phyloP scores from a whole-genome alignment of 2,888 invertebrate species.

The Cheilosia vernalis region DNA sequence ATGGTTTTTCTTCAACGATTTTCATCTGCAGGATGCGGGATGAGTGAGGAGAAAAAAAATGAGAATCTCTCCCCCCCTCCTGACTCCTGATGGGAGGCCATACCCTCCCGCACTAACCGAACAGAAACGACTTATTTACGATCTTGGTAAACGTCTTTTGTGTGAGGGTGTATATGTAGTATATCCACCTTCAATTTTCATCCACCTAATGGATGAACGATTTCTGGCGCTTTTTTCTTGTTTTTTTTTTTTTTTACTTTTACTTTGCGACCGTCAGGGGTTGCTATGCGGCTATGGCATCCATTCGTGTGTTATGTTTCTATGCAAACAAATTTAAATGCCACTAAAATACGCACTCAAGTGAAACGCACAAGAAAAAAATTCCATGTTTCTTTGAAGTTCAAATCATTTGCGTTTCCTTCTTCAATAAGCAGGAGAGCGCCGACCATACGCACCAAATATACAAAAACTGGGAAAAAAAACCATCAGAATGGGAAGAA shows the following conservation, averaged over 20 bases:
- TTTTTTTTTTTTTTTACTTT: neutral
- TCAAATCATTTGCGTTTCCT: constrained; percentile 63
- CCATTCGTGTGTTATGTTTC: constrained; percentile 66
- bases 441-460: constrained; percentile 35
- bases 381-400: constrained; percentile 62
- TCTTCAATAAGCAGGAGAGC: constrained; percentile 66
- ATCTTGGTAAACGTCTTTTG: constrained; percentile 71
- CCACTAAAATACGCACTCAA: constrained; percentile 74
- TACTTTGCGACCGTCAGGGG: constrained; percentile 13
- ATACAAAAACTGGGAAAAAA: neutral
- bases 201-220: constrained; percentile 53
- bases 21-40: constrained; percentile 50
- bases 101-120: constrained; percentile 42
- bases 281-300: constrained; percentile 58
- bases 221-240: constrained; percentile 23
- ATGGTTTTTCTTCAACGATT: constrained; percentile 64
- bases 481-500: constrained; percentile 23
- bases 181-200: constrained; percentile 11
- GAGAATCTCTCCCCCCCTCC: neutral
- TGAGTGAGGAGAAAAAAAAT: constrained; percentile 24
- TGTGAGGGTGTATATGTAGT: constrained; percentile 31
- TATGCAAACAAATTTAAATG: constrained; percentile 75
- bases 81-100: neutral
- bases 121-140: constrained; percentile 73
- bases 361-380: constrained; percentile 39